Percentiles rank a stretch among this genome's conserved stretches.
These are phyloP conservation scores for Synergus japonicus DNA, from an alignment of 2,888 invertebrate genomes.

Conservation along the genomic window DNA sequence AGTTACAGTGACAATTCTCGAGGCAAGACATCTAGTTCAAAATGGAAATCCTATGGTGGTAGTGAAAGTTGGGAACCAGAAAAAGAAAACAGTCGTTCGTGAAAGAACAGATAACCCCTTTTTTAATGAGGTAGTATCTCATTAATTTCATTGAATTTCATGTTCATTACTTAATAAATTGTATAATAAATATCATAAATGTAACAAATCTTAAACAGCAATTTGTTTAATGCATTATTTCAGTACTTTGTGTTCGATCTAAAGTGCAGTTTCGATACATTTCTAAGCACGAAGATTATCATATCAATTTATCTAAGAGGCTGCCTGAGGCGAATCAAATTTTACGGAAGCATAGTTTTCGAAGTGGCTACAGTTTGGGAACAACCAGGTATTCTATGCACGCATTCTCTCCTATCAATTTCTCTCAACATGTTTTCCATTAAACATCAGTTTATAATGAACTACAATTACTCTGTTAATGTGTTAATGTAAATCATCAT, in stretches of 20 bases:
- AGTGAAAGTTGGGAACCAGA: slow-evolving; percentile 82
- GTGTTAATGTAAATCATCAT: not conserved
- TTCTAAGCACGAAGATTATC: slow-evolving; percentile 81
- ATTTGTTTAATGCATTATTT: not conserved
- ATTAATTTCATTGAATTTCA: too few relatives aligned
- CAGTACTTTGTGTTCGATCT: slow-evolving; percentile 86
- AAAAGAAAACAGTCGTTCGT: slow-evolving; percentile 80
- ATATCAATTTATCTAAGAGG: slow-evolving; percentile 79
- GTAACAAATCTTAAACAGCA: not conserved
- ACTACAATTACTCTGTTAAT: not conserved
- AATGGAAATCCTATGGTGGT: slow-evolving; percentile 82
- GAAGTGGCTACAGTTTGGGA: slow-evolving; percentile 86
- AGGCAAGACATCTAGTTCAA: slow-evolving; percentile 81
- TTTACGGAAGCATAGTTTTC: slow-evolving; percentile 81
- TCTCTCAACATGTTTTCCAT: not conserved
- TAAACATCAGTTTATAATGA: not conserved
- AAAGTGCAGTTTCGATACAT: slow-evolving; percentile 79
- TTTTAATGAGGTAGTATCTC: slow-evolving; percentile 85
- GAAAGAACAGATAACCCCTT: slow-evolving; percentile 82
- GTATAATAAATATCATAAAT: not conserved
- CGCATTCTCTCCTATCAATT: too few relatives aligned
- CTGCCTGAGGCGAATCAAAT: slow-evolving; percentile 67
- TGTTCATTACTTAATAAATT: not conserved
- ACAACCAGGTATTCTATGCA: slow-evolving; percentile 80
- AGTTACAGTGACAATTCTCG: slow-evolving; percentile 83